These are phyloP conservation scores for Drosophila malerkotliana DNA, from an alignment of 1,140 invertebrate species.

Conservation along the genomic window DNA sequence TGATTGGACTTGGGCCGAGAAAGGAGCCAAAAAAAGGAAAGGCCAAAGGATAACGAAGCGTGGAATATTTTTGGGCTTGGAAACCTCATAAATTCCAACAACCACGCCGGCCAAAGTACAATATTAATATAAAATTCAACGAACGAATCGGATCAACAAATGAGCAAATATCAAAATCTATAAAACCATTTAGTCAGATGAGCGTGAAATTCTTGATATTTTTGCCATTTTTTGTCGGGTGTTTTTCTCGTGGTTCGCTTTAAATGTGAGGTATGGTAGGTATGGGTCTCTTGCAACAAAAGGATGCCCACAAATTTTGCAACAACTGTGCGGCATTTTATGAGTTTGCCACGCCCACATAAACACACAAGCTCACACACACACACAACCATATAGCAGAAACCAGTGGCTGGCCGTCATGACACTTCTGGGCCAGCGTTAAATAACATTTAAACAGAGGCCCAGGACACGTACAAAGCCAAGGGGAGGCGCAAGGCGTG, in stretches of 20 bases:
- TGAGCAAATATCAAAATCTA: conserved; percentile 76
- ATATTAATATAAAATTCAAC: conserved; percentile 53
- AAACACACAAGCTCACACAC: conserved; percentile 18
- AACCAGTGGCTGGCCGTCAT: conserved; percentile 48
- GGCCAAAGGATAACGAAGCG: conserved; percentile 61
- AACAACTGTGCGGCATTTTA: conserved; percentile 72
- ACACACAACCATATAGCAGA: conserved; percentile 6
- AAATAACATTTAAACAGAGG: conserved; percentile 75
- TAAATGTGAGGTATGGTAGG: conserved; percentile 3
- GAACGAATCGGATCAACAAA: conserved; percentile 60
- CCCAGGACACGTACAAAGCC: conserved; percentile 61
- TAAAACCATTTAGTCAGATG: conserved; percentile 79
- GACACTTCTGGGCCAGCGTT: conserved; percentile 66
- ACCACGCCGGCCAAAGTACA: conserved; percentile 31
- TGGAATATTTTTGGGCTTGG: conserved; percentile 28
- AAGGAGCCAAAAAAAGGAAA: not conserved
- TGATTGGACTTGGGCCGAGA: conserved; percentile 23
- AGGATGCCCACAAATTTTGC: conserved; percentile 65
- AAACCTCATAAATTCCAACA: conserved; percentile 67
- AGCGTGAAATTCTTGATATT: conserved; percentile 66
- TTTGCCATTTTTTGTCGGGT: conserved; percentile 2
- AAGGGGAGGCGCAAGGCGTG: not conserved
- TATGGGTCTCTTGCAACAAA: conserved; percentile 12
- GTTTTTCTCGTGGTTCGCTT: conserved; percentile 39
- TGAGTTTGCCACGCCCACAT: conserved; percentile 58